Percentiles rank a stretch among this genome's conserved stretches.
Conservation (phyloP, 2,797 vertebrate species). For the Molossus molossus region DNA sequence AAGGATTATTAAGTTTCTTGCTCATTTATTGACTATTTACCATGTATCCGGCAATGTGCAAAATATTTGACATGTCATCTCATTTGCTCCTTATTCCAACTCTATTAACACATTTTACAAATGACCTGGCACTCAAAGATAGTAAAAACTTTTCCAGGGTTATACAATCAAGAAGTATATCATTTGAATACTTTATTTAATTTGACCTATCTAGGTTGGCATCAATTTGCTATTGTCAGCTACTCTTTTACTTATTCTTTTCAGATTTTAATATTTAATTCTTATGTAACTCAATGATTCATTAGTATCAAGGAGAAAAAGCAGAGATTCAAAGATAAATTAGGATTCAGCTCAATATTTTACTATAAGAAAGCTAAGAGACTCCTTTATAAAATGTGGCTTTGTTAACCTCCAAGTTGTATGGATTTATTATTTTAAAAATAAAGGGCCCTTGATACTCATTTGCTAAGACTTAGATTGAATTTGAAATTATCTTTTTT, state of each 20-base stretch:
- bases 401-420: not conserved
- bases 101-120: conserved; percentile 2
- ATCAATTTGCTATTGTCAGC: conserved; percentile 22
- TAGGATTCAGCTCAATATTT: not conserved
- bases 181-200: conserved; percentile 17
- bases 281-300: conserved; percentile 6
- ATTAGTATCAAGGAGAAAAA: not conserved
- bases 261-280: not conserved
- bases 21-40: not conserved
- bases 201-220: not conserved
- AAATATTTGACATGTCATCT: not conserved
- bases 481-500: conserved; percentile 39
- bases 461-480: not conserved
- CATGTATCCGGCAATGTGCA: not conserved
- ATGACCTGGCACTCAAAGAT: not conserved
- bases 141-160: not conserved
- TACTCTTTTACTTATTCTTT: not conserved
- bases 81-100: not conserved
- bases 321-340: not conserved
- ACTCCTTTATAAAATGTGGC: not conserved
- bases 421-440: conserved; percentile 29
- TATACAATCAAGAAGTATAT: not conserved
- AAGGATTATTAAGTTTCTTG: conserved; percentile 28
- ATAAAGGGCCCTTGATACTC: not conserved
- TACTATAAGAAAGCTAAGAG: not conserved